phyloP scores from a whole-genome alignment of 2,113 vertebrate genomes.

The Catagonus wagneri region DNA sequence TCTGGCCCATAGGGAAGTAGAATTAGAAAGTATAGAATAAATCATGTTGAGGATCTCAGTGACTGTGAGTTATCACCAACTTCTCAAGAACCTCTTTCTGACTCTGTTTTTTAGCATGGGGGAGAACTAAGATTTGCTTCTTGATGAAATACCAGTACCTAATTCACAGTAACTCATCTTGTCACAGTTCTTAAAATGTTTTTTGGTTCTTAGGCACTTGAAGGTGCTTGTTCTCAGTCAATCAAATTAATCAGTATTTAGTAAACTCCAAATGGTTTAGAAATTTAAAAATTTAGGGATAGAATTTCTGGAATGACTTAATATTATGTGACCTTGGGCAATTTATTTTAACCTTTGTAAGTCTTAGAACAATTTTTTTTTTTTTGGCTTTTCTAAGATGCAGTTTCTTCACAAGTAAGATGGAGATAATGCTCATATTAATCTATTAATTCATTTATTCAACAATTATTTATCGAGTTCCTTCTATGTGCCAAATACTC shows the following conservation, averaged over 20 bases:
- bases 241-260: constrained; percentile 22
- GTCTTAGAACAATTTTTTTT: neutral
- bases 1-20: neutral
- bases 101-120: neutral
- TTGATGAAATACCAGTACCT: neutral
- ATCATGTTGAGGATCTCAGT: neutral
- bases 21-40: neutral
- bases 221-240: neutral
- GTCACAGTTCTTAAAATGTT: neutral
- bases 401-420: neutral
- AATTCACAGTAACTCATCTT: neutral
- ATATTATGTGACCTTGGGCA: neutral
- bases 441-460: neutral
- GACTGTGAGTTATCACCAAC: neutral
- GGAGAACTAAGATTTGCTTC: constrained; percentile 11
- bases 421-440: constrained; percentile 9
- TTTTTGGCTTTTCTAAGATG: neutral
- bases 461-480: neutral
- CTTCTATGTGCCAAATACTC: neutral
- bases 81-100: constrained; percentile 4
- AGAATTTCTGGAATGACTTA: constrained; percentile 39
- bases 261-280: neutral
- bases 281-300: neutral
- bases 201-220: neutral
- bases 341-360: constrained; percentile 23